Base-by-base conservation (phyloP, 2,113 vertebrate species). In the Asarcornis scutulata region DNA sequence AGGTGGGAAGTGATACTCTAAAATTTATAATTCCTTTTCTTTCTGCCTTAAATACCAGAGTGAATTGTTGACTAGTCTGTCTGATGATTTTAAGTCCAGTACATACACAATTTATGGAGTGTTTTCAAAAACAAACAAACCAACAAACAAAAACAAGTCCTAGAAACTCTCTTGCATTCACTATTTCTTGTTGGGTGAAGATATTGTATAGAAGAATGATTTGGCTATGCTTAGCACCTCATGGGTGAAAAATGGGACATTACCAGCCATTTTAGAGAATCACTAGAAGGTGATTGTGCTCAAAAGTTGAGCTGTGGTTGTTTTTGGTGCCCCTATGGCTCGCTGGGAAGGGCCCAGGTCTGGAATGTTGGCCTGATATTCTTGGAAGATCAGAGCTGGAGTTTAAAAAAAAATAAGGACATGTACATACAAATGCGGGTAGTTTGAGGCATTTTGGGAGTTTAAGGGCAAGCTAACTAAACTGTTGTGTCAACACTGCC, bases 311-410 rank as follows among this genome's bases (percentile, higher is more conserved):
- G 56, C 5, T 2, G 53, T 44, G 48, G 16, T 52, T 86, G 52
- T 25, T 67, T 86, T 90, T 72, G 31, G 32, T 52, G 23, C 67
- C 32, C 63, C 63, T 0, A 0, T 68, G 58, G 69, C 58, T 66
- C 50, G 44, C 52, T 82, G 66, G 60, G 52, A 96, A 93, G 62
- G 38, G 64, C 64, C 46, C 32, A 64, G 42, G 26, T 72, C 66
- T 95, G 94, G 94, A 95, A 97, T 85, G 94, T 84, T 95, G 73
- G 84, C 64, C 76, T 58, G 73, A 40, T 93, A 93, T 95, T 92
- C 89, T 78, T 93, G 66, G 94, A 95, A 97, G 53, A 95, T 97
- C 88, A 95, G 69, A 93, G 53, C 20, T 92, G 32, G 38, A 92
- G 83, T 91, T 96, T 89, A 91, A 87, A 91, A 86, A 86, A 94